Evolutionary conservation across 2,113 vertebrate species (phyloP).

Genomic region (Ciconia boyciana): DNA sequence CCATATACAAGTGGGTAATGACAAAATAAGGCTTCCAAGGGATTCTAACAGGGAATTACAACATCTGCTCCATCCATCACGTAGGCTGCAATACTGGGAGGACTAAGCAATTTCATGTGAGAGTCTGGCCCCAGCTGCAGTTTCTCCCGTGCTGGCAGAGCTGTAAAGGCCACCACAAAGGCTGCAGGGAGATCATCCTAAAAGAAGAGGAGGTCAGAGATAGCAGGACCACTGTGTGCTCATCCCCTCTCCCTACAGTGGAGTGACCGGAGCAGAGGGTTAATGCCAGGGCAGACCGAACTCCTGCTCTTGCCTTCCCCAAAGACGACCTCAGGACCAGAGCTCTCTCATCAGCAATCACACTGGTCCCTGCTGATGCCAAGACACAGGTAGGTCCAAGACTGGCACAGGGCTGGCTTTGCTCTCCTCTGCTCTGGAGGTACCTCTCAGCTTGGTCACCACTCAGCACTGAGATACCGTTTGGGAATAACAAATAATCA

Average conservation of each 20-base stretch:
- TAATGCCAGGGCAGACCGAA: background rate
- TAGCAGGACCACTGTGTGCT: background rate
- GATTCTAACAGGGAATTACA: background rate
- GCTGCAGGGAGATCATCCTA: background rate
- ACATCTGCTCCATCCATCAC: background rate
- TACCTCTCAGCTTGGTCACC: background rate
- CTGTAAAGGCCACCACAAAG: background rate
- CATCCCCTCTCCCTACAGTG: background rate
- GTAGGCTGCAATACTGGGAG: background rate
- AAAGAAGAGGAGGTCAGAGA: background rate
- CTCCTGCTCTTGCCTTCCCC: background rate
- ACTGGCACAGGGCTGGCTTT: background rate
- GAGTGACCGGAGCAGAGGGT: background rate
- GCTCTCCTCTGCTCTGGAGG: background rate
- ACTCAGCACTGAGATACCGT: background rate
- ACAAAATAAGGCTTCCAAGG: background rate
- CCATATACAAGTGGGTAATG: background rate
- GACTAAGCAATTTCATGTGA: background rate
- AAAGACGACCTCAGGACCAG: background rate
- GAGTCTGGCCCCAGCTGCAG: background rate
- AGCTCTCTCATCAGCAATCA: background rate
- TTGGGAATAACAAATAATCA: conserved; percentile 3
- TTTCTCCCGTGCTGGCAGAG: background rate
- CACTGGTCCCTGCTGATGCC: background rate
- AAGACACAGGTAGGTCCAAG: background rate